Evolutionary conservation across 2,888 invertebrate species (phyloP).

Genomic region (Drosophila ustulata): DNA sequence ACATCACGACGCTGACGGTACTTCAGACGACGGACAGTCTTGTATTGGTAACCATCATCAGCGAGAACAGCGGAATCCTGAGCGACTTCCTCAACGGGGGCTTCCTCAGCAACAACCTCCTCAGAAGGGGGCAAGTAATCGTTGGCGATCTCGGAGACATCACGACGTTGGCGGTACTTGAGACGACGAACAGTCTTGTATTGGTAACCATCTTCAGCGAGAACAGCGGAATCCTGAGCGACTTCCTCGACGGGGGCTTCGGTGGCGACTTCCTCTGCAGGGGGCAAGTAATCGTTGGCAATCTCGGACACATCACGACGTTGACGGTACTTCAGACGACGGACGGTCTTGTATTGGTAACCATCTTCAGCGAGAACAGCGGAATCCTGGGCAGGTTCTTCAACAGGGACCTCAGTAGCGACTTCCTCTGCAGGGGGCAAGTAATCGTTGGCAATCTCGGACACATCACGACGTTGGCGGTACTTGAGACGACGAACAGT

Average conservation of each 20-base stretch:
- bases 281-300: constrained; percentile 47
- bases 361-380: constrained; percentile 53
- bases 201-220: constrained; percentile 56
- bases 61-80: constrained; percentile 50
- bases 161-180: constrained; percentile 63
- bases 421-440: constrained; percentile 27
- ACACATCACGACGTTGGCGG: constrained; percentile 41
- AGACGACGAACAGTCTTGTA: constrained; percentile 69
- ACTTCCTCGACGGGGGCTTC: constrained; percentile 29
- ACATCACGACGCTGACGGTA: constrained; percentile 66
- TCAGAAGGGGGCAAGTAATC: constrained; percentile 63
- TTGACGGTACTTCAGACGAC: constrained; percentile 59
- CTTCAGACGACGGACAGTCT: constrained; percentile 63
- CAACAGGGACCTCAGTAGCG: constrained; percentile 7
- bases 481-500: constrained; percentile 43
- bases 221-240: constrained; percentile 49
- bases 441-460: constrained; percentile 36
- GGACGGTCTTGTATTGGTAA: constrained; percentile 66
- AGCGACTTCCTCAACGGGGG: constrained; percentile 27
- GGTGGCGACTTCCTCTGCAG: no score
- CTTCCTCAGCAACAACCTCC: constrained; percentile 42
- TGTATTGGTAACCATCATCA: constrained; percentile 64
- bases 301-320: constrained; percentile 67
- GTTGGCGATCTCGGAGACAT: constrained; percentile 63
- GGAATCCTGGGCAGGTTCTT: constrained; percentile 38